A percentile compares a stretch with the other conserved stretches of the same genome.
These are phyloP conservation scores for Panagrolaimus sp. DNA, from an alignment of 1,140 invertebrate species.

Conservation along the genomic window DNA sequence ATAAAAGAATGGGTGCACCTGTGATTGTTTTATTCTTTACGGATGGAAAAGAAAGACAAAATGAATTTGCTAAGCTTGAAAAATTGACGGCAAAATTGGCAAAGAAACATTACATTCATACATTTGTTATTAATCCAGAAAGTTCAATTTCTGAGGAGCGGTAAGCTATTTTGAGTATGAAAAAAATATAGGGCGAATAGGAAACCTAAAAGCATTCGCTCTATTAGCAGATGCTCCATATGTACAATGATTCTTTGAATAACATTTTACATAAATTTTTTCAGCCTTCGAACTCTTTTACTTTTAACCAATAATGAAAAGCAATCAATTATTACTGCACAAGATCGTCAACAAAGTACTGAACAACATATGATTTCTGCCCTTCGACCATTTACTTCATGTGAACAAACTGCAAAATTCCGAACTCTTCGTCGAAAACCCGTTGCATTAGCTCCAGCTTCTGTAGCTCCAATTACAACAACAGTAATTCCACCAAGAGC, in stretches of 20 bases:
- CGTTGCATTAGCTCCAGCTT: neutral
- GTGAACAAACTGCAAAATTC: neutral
- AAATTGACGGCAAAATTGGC: neutral
- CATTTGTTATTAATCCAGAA: slow-evolving; percentile 1
- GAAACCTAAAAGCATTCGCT: no score
- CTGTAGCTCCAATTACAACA: neutral
- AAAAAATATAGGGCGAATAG: no score
- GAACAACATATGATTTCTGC: neutral
- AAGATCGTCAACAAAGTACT: neutral
- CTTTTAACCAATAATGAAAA: neutral
- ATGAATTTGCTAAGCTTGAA: neutral
- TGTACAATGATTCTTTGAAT: no score
- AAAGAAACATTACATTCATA: neutral
- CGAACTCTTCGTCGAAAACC: slow-evolving; percentile 1
- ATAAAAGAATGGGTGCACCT: neutral
- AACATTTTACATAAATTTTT: no score
- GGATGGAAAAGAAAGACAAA: neutral
- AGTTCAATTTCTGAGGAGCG: neutral
- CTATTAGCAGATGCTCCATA: no score
- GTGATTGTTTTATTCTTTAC: slow-evolving; percentile 1
- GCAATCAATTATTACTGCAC: neutral
- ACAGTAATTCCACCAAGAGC: neutral
- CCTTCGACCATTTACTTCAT: neutral
- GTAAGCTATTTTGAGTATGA: no score
- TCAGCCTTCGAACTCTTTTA: neutral